Evolutionary conservation across 2,113 vertebrate species (phyloP).

Genomic region (Psilopogon haemacephalus): DNA sequence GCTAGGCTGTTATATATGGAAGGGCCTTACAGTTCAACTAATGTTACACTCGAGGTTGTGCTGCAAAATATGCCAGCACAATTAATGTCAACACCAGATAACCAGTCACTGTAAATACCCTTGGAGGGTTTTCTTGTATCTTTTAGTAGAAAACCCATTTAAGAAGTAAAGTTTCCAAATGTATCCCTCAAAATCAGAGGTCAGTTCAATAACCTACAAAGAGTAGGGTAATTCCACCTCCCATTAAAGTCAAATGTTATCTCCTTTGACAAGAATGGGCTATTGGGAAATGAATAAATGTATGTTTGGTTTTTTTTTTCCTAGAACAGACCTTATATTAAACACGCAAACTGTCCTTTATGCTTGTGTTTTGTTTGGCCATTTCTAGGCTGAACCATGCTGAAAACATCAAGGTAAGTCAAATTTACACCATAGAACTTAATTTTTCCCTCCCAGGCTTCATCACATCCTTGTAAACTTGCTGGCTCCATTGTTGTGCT

Average conservation of each 20-base stretch:
- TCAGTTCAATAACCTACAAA: conserved; percentile 29
- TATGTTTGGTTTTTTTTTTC: neutral
- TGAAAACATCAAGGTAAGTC: neutral
- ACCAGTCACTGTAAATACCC: conserved; percentile 52
- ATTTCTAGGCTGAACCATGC: neutral
- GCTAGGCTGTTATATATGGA: conserved; percentile 18
- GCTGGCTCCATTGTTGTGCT: neutral
- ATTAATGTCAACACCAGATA: conserved; percentile 58
- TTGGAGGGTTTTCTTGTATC: conserved; percentile 31
- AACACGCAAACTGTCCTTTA: neutral
- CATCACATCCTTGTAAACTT: neutral
- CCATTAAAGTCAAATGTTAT: neutral
- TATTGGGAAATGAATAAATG: conserved; percentile 1
- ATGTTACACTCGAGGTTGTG: conserved; percentile 53
- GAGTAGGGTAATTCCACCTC: conserved; percentile 37
- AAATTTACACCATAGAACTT: neutral
- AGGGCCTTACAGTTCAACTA: conserved; percentile 44
- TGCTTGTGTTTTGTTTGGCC: neutral
- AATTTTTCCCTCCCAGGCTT: neutral
- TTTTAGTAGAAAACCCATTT: conserved; percentile 54
- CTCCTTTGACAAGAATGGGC: conserved; percentile 38
- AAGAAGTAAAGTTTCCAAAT: conserved; percentile 58
- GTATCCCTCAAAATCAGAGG: conserved; percentile 34
- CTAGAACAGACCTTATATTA: neutral
- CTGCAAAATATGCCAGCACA: conserved; percentile 58